Conservation (phyloP, 2,113 vertebrate genomes). For the Pygoscelis antarcticus region DNA sequence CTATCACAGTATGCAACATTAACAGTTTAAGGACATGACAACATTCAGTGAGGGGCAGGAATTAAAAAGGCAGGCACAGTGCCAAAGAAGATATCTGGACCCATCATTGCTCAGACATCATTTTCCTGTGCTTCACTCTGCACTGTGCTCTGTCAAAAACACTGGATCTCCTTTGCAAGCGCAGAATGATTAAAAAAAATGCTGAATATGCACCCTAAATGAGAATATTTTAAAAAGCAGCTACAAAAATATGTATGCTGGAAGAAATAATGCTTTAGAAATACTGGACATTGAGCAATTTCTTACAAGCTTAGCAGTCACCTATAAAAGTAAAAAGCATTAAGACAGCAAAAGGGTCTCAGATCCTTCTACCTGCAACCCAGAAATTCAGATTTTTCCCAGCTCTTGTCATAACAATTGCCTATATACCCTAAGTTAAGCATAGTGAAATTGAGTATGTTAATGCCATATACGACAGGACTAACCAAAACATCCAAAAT, state of each 20-base stretch:
- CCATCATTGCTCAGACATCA: not conserved
- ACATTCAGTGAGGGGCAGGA: not conserved
- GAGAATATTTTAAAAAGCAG: not conserved
- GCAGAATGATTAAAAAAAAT: not conserved
- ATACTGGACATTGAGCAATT: not conserved
- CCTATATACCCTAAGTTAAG: not conserved
- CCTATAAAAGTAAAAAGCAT: not conserved
- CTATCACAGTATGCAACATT: not conserved
- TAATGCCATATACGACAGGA: not conserved
- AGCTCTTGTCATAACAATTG: not conserved
- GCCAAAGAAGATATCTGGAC: not conserved
- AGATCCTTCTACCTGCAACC: not conserved
- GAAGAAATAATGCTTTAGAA: not conserved
- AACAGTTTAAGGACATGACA: not conserved
- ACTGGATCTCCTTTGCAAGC: not conserved
- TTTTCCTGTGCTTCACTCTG: not conserved
- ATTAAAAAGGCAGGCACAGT: not conserved
- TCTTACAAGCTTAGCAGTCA: not conserved
- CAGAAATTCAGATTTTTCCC: not conserved
- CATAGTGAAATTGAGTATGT: not conserved
- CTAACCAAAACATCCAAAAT: not conserved
- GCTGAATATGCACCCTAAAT: not conserved
- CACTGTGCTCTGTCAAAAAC: not conserved
- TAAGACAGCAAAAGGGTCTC: not conserved
- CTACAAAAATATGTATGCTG: not conserved